A percentile compares a stretch with the other conserved stretches of the same genome.
phyloP scores from a whole-genome alignment of 2,113 vertebrate species.

The Bubo blakistoni region DNA sequence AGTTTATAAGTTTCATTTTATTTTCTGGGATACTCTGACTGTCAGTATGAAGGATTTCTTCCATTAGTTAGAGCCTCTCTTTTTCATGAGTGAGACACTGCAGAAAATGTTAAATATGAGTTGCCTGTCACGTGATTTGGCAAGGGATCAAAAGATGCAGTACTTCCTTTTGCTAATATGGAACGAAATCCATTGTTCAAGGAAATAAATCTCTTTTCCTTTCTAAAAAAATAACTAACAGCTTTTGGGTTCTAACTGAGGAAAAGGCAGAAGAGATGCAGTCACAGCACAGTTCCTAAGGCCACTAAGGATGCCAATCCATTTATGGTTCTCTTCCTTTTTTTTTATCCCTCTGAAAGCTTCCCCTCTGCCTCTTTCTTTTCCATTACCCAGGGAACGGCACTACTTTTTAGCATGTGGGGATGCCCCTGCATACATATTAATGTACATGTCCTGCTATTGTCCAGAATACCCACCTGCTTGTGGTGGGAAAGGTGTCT shows the following conservation, averaged over 20 bases:
- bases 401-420: background rate
- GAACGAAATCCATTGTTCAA: background rate
- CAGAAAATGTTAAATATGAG: background rate
- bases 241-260: background rate
- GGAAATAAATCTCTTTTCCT: background rate
- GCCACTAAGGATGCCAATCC: background rate
- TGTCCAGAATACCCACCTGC: background rate
- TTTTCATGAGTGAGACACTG: background rate
- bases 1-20: slow-evolving; percentile 2
- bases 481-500: background rate
- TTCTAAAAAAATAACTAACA: background rate
- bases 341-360: background rate
- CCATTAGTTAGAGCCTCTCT: background rate
- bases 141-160: background rate
- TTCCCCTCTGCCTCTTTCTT: background rate
- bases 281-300: background rate
- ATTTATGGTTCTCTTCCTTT: background rate
- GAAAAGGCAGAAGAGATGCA: background rate
- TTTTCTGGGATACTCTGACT: slow-evolving; percentile 28
- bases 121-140: background rate
- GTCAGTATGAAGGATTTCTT: slow-evolving; percentile 34
- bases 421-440: background rate
- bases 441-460: background rate
- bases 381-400: background rate
- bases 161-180: background rate